A percentile compares a stretch with the other conserved stretches of the same genome.
Evolutionary conservation across 2,888 invertebrate genomes (phyloP).

Genomic region (Neoitamus cyanurus): DNA sequence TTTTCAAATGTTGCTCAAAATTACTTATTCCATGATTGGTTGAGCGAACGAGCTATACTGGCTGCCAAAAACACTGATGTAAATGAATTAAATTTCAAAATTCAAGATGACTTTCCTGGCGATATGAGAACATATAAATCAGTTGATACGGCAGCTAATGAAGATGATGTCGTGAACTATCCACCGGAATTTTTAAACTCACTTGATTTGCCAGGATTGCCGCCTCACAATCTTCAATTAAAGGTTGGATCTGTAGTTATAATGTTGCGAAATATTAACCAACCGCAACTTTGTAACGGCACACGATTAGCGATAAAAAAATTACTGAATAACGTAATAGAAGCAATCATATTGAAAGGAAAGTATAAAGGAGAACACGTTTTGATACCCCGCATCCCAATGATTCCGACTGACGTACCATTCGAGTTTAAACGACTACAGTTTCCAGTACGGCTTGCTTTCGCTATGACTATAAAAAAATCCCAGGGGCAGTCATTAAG

Average conservation of each 20-base stretch:
- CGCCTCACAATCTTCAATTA: constrained; percentile 53
- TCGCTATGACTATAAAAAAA: constrained; percentile 59
- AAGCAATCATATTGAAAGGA: constrained; percentile 53
- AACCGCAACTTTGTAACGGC: constrained; percentile 56
- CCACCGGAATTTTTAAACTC: constrained; percentile 54
- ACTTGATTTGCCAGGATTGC: constrained; percentile 51
- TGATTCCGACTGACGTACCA: too few relatives aligned
- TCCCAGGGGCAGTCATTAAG: constrained; percentile 58
- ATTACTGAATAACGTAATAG: constrained; percentile 56
- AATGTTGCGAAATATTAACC: constrained; percentile 56
- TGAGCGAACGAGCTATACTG: constrained; percentile 53
- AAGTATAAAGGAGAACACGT: not conserved
- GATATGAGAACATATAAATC: constrained; percentile 48
- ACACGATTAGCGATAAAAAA: constrained; percentile 56
- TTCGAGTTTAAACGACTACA: constrained; percentile 55
- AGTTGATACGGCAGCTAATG: constrained; percentile 48
- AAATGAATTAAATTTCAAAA: constrained; percentile 42
- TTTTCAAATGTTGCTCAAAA: constrained; percentile 55
- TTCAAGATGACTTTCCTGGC: constrained; percentile 49
- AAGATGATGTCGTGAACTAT: constrained; percentile 52
- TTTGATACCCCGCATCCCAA: not conserved
- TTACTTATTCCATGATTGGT: constrained; percentile 50
- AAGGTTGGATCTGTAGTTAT: constrained; percentile 56
- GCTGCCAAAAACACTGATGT: constrained; percentile 52
- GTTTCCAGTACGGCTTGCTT: constrained; percentile 57